Evolutionary conservation across 2,797 vertebrate genomes (phyloP).

Genomic region (Spinus pinus): DNA sequence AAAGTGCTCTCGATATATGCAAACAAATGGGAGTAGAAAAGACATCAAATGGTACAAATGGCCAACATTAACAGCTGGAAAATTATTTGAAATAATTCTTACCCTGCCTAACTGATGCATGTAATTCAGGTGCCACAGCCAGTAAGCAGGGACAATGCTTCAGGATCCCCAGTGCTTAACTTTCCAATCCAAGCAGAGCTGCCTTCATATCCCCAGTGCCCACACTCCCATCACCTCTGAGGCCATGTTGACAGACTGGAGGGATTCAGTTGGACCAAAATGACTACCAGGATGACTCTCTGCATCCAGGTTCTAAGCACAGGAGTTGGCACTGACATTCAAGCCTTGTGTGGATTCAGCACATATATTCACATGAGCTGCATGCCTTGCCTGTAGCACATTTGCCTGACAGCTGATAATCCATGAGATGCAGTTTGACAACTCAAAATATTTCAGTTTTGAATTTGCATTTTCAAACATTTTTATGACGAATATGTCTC

Average conservation of each 20-base stretch:
- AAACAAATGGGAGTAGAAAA: neutral
- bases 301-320: neutral
- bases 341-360: neutral
- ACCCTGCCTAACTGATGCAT: neutral
- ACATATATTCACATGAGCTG: neutral
- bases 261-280: neutral
- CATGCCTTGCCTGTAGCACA: neutral
- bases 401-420: neutral
- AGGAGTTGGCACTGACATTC: neutral
- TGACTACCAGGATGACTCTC: neutral
- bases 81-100: neutral
- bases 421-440: neutral
- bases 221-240: fast-evolving
- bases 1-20: fast-evolving
- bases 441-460: neutral
- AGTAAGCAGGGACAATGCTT: neutral
- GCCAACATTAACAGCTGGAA: neutral
- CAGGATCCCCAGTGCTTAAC: neutral
- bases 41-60: neutral
- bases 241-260: neutral
- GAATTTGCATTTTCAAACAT: neutral
- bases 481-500: fast-evolving
- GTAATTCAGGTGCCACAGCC: neutral
- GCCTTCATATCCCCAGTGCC: neutral
- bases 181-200: neutral